Evolutionary conservation across 2,888 invertebrate genomes (phyloP).

Genomic region (Nineta flava): DNA sequence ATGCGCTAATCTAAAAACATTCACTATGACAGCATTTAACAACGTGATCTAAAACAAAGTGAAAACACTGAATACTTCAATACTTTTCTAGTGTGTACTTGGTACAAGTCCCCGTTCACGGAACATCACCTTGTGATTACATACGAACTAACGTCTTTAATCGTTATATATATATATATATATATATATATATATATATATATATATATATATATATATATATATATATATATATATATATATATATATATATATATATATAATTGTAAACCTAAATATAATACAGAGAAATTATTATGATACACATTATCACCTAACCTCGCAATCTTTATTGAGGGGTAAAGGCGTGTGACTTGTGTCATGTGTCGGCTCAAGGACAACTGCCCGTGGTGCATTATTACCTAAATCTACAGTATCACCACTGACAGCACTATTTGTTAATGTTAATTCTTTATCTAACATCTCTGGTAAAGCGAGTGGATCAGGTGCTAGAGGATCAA

Average conservation of each 20-base stretch:
- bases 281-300: constrained; percentile 11
- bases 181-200: not conserved
- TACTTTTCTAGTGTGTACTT: constrained; percentile 5
- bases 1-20: constrained; percentile 6
- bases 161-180: not conserved
- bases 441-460: constrained; percentile 9
- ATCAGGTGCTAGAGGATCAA: constrained; percentile 4
- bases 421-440: constrained; percentile 12
- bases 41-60: constrained; percentile 9
- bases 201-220: not conserved
- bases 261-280: constrained; percentile 2
- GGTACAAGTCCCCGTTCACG: constrained; percentile 1
- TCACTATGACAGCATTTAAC: constrained; percentile 8
- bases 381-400: constrained; percentile 9
- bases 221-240: not conserved
- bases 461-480: constrained; percentile 10
- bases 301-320: constrained; percentile 67
- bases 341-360: constrained; percentile 30
- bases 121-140: constrained; percentile 5
- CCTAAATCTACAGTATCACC: not conserved
- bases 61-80: constrained; percentile 4
- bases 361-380: constrained; percentile 16
- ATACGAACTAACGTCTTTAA: not conserved
- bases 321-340: constrained; percentile 63
- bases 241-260: not conserved